Percentiles rank a stretch among this genome's conserved stretches.
phyloP scores from a whole-genome alignment of 2,113 vertebrate species.

The Marcusenius ussheri region DNA sequence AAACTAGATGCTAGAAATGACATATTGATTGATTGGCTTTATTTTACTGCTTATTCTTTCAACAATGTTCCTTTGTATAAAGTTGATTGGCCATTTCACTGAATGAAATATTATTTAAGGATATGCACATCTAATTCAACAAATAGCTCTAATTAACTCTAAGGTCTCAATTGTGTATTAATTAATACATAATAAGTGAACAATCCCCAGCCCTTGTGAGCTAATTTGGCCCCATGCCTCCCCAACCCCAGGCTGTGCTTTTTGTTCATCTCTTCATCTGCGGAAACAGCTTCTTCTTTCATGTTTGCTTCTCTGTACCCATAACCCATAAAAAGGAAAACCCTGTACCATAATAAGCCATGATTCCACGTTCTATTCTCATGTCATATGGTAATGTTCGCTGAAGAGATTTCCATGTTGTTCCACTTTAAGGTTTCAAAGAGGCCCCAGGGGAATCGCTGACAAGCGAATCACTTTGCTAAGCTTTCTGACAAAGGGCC shows the following conservation, averaged over 20 bases:
- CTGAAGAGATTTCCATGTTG: not conserved
- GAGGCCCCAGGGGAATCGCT: not conserved
- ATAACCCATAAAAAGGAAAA: not conserved
- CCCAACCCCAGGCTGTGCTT: not conserved
- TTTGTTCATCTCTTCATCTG: not conserved
- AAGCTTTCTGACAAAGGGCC: not conserved
- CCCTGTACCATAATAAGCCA: not conserved
- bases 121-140: not conserved
- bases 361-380: not conserved
- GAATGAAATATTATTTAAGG: constrained; percentile 39
- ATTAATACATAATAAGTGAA: not conserved
- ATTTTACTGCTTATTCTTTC: not conserved
- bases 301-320: not conserved
- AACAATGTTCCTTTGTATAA: constrained; percentile 28
- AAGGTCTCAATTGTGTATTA: not conserved
- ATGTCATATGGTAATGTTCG: not conserved
- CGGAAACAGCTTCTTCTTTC: not conserved
- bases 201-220: not conserved
- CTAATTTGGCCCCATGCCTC: not conserved
- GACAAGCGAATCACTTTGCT: not conserved
- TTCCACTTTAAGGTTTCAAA: not conserved
- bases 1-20: not conserved
- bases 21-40: not conserved
- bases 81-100: constrained; percentile 32
- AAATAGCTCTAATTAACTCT: not conserved